A percentile compares a stretch with the other conserved stretches of the same genome.
Conservation (phyloP, 2,113 vertebrate genomes). For the Sclerurus mexicanus region DNA sequence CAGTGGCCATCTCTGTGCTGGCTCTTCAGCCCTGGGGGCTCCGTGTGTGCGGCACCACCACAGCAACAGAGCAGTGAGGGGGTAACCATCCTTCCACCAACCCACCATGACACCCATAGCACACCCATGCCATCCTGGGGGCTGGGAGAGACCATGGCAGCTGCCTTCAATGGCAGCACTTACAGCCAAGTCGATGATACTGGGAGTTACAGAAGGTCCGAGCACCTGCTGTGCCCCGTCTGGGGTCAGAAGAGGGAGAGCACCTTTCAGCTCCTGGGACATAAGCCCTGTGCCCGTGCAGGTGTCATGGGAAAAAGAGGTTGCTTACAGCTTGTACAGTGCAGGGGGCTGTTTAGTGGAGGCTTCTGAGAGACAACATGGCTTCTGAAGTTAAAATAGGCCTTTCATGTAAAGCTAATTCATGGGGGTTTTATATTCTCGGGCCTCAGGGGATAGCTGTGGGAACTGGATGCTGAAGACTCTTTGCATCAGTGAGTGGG, state of each 20-base stretch:
- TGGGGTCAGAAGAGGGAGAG: not conserved
- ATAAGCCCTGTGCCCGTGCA: not conserved
- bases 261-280: not conserved
- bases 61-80: accelerated
- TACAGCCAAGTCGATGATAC: not conserved
- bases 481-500: not conserved
- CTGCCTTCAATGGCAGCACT: not conserved
- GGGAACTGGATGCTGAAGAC: not conserved
- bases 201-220: accelerated
- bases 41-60: accelerated
- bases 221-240: not conserved
- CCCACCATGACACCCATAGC: not conserved
- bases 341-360: not conserved
- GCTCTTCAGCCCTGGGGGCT: not conserved
- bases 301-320: not conserved
- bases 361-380: not conserved
- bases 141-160: not conserved
- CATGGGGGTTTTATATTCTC: accelerated
- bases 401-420: not conserved
- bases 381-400: not conserved
- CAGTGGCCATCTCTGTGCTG: accelerated
- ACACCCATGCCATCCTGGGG: not conserved
- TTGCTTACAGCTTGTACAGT: not conserved
- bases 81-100: not conserved
- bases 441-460: not conserved